Conservation (phyloP, 2,888 invertebrate genomes). For the Melanostoma mellinum region DNA sequence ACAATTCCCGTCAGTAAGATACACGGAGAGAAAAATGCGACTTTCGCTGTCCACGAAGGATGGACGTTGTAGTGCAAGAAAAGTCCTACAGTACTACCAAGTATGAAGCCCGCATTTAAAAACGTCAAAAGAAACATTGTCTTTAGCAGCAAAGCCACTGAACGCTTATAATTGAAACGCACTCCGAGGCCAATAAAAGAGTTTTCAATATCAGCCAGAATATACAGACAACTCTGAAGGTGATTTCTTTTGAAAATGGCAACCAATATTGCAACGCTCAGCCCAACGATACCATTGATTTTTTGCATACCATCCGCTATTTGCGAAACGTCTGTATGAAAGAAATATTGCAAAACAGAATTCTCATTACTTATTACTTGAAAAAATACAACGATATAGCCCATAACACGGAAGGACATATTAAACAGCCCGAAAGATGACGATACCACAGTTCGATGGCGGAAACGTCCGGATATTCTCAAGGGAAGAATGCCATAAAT, state of each 20-base stretch:
- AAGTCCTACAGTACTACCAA: constrained; percentile 73
- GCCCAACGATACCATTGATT: constrained; percentile 77
- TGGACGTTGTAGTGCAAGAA: constrained; percentile 51
- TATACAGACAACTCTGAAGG: constrained; percentile 53
- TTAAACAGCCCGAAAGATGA: constrained; percentile 77
- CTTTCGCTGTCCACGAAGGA: constrained; percentile 64
- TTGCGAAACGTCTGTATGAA: constrained; percentile 79
- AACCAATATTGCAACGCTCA: neutral
- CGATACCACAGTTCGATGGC: constrained; percentile 74
- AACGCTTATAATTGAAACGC: constrained; percentile 72
- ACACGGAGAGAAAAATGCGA: constrained; percentile 77
- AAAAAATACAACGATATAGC: constrained; percentile 77
- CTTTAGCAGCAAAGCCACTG: constrained; percentile 53
- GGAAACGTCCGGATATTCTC: constrained; percentile 73
- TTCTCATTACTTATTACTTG: constrained; percentile 76
- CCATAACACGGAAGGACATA: constrained; percentile 76
- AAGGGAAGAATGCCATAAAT: constrained; percentile 79
- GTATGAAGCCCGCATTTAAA: constrained; percentile 69
- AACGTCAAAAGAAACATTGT: constrained; percentile 57
- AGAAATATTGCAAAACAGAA: constrained; percentile 80
- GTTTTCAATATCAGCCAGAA: constrained; percentile 74
- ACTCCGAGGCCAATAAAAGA: constrained; percentile 75
- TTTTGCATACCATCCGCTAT: constrained; percentile 80
- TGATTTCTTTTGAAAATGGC: constrained; percentile 1
- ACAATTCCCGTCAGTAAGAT: constrained; percentile 76